Evolutionary conservation across 2,888 invertebrate genomes (phyloP), one percentile per base, ranked within the genome.

Genomic region (Erannis defoliaria): DNA sequence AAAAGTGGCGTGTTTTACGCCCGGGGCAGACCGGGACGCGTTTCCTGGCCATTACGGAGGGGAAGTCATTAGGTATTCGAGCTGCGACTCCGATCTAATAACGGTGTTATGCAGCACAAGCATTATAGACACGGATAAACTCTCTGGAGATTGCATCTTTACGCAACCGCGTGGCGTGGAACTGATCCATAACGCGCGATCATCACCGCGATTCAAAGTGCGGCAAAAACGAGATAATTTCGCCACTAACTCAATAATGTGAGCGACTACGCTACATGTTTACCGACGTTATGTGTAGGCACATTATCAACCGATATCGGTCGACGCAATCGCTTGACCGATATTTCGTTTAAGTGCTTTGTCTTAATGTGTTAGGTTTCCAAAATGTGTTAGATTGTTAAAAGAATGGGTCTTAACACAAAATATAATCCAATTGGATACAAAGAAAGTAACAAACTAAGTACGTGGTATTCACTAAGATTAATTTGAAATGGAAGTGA

Each of bases 21-120:
- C 72, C 57, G 57, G 66, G 73, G 71, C 76, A 76, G 71, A 78
- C 78, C 80, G 81, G 83, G 81, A 81, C 80, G 72, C 77, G 75
- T 83, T 89, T 88, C 86, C 88, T 84, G 84, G 76, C 74, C 73
- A 82, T 83, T 83, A 84, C 80, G 77, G 76, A 77, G 75, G 82
- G 88, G 87, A 89, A 89, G 81, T 85, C 86, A 87, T 89, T 88
- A 87, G 77, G 71, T 76, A 87, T 87, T 84, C 83, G 77, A 85
- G 83, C 78, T 75, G 79, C 78, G 81, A 75, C 79, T 73, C 77
- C 78, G 82, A 84, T 85, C 81, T 85, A 84, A 85, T 88, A 88
- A 86, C 84, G 81, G 83, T 78, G 79, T 84, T 87, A 84, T 78
- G 81, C 75, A 76, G 81, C 74, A 68, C 55, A 67, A 72, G 70